Base-by-base conservation (phyloP, 1,140 invertebrate genomes). In the Linepithema humile region DNA sequence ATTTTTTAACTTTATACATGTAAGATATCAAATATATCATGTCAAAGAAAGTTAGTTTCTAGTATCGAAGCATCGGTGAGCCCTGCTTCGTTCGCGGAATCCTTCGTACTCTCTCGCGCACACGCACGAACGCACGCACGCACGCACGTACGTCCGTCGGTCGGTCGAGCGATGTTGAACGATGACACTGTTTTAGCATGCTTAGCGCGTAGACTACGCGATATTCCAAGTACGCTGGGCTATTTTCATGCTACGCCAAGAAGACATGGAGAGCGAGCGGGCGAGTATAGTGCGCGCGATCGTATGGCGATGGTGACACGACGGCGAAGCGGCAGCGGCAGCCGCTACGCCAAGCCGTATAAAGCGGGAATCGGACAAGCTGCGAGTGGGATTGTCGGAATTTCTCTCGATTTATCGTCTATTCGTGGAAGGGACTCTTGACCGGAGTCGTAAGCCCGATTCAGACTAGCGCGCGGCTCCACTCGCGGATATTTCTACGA, bases 191-290 rank as follows among this genome's bases (percentile, higher is more conserved):
- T 84, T 86, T 89, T 89, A 86, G 74, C 88, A 85, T 89, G 86
- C 88, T 86, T 88, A 89, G 67, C 86, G 90, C 86, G 90, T 90
- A 91, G 90, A 87, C 67, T 70, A 86, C 60, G 60, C 82, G 85
- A 88, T 91, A 91, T 91, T 91, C 90, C 89, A 85, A 90, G 90
- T 89, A 91, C 84, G 86, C 84, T 84, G 48, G 84, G 84, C 88
- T 87, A 90, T 91, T 91, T 91, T 91, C 90, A 91, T 84, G 90
- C 86, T 88, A 89, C 86, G 78, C 80, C 67, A 83, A 80, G 84
- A 89, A 89, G 83, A 85, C 75, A 86, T 80, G 75, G 48, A 29
- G 77, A 85, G 53, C 75, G 74, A 70, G 35, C 23, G 60, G 2
- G 35, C 32, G 62, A 50, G 74, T 15, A 20, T 17, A 48, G 43